Evolutionary conservation across 2,797 vertebrate species (phyloP).

Genomic region (Myotis planiceps): DNA sequence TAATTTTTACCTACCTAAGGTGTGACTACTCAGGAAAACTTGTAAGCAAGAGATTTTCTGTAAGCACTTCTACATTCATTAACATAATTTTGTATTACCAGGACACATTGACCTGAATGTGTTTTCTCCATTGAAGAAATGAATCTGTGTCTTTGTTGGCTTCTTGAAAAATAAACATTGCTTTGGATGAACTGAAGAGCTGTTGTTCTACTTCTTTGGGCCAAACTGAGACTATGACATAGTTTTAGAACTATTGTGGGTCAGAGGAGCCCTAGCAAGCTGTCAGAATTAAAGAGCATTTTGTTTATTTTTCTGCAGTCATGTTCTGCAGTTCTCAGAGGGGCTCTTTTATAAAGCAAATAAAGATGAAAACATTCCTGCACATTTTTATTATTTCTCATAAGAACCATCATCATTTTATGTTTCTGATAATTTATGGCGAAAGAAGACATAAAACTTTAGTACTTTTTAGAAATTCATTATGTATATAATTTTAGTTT

Average conservation of each 20-base stretch:
- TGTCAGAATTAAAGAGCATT: constrained; percentile 47
- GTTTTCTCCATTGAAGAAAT: constrained; percentile 11
- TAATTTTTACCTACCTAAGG: neutral
- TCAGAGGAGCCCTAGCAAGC: constrained; percentile 9
- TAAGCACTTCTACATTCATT: neutral
- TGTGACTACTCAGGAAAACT: neutral
- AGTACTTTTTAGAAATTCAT: constrained; percentile 6
- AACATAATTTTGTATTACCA: neutral
- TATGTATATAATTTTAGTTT: neutral
- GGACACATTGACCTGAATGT: constrained; percentile 8
- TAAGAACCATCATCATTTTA: neutral
- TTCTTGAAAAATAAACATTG: constrained; percentile 25
- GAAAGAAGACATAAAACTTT: constrained; percentile 1
- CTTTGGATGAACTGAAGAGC: constrained; percentile 1
- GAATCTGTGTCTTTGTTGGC: constrained; percentile 6
- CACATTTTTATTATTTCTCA: constrained; percentile 32
- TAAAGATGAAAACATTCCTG: constrained; percentile 1
- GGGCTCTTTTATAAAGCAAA: constrained; percentile 8
- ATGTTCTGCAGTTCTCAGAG: constrained; percentile 43
- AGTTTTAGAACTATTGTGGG: constrained; percentile 41
- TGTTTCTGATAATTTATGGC: constrained; percentile 39
- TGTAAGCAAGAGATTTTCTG: neutral
- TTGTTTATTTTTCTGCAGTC: constrained; percentile 45
- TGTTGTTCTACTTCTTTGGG: constrained; percentile 17
- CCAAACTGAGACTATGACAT: constrained; percentile 22